These are phyloP conservation scores for Agraylea sexmaculata DNA, from an alignment of 1,140 invertebrate species.

Conservation along the genomic window DNA sequence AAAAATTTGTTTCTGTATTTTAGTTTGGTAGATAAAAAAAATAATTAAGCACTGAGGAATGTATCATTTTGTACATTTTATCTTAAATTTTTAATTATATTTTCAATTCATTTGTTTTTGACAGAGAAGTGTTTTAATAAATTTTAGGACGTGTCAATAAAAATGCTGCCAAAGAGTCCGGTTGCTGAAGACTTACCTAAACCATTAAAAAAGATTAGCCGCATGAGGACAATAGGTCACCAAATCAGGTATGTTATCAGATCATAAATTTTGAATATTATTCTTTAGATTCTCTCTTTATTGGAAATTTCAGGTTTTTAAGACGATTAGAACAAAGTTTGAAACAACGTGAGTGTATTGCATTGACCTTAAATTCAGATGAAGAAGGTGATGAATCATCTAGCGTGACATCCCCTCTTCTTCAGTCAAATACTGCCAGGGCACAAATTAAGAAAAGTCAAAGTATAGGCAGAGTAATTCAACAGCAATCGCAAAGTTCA, in stretches of 20 bases:
- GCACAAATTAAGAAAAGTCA: conserved; percentile 33
- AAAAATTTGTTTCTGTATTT: too few relatives aligned
- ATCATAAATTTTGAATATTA: background rate
- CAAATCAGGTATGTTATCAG: conserved; percentile 47
- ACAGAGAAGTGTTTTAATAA: conserved; percentile 15
- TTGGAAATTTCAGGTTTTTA: conserved; percentile 34
- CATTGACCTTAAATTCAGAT: conserved; percentile 40
- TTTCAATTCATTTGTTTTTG: conserved; percentile 5
- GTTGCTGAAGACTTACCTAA: conserved; percentile 36
- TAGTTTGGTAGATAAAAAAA: too few relatives aligned
- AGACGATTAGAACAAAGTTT: conserved; percentile 48
- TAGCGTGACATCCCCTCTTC: conserved; percentile 42
- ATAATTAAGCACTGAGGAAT: too few relatives aligned
- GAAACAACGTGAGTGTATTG: conserved; percentile 42
- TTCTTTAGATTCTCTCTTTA: background rate
- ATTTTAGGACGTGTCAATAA: conserved; percentile 38
- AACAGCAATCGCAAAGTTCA: conserved; percentile 30
- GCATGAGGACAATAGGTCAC: conserved; percentile 52
- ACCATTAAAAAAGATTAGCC: conserved; percentile 44
- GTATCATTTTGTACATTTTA: background rate
- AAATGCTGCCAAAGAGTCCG: conserved; percentile 37
- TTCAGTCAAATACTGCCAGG: conserved; percentile 30
- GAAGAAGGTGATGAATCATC: conserved; percentile 44
- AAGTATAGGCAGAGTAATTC: conserved; percentile 36
- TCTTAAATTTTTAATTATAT: conserved; percentile 3